These are phyloP conservation scores for Antennarius striatus DNA, from an alignment of 2,113 vertebrate species.

Conservation along the genomic window DNA sequence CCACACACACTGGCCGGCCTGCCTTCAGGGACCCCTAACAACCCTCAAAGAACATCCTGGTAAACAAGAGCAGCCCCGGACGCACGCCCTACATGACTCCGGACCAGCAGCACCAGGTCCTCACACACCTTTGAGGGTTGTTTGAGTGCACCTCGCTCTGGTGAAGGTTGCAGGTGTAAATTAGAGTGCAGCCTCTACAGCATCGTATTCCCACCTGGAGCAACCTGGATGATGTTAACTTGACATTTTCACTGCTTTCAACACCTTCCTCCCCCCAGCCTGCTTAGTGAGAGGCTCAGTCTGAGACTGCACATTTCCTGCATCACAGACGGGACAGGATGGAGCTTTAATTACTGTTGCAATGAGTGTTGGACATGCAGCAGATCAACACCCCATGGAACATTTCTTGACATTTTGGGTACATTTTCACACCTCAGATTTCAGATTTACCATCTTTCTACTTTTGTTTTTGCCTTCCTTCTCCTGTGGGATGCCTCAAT, in stretches of 20 bases:
- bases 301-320: constrained; percentile 39
- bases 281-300: constrained; percentile 21
- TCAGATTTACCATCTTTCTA: constrained; percentile 20
- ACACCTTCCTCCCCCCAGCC: constrained; percentile 15
- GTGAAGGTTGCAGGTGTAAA: constrained; percentile 59
- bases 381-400: constrained; percentile 10
- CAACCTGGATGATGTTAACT: constrained; percentile 45
- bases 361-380: constrained; percentile 21
- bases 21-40: constrained; percentile 36
- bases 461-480: constrained; percentile 22
- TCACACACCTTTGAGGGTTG: constrained; percentile 23
- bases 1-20: neutral
- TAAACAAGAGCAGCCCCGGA: neutral
- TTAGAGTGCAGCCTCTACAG: constrained; percentile 43
- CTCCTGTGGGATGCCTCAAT: constrained; percentile 44
- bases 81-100: constrained; percentile 29
- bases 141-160: constrained; percentile 30
- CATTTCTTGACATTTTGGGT: constrained; percentile 41
- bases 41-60: constrained; percentile 18
- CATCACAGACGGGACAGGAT: constrained; percentile 16
- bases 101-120: constrained; percentile 11
- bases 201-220: constrained; percentile 44
- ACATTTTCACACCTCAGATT: constrained; percentile 41
- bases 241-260: constrained; percentile 54
- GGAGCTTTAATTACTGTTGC: neutral